A percentile compares a stretch with the other conserved stretches of the same genome.
Evolutionary conservation across 2,797 vertebrate species (phyloP).

Genomic region (Tolypeutes matacus): DNA sequence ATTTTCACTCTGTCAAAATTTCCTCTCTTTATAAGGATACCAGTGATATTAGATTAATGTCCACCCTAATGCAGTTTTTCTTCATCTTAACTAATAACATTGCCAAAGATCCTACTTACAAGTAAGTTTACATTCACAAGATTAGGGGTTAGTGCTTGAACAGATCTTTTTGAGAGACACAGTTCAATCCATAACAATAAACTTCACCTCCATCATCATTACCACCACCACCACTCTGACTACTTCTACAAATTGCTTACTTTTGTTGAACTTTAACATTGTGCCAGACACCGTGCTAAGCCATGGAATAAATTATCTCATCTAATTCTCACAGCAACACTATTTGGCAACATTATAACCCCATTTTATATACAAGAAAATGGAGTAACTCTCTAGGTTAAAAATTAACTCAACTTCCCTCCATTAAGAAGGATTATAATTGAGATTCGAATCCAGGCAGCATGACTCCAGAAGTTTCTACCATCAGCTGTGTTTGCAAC

Average conservation of each 20-base stretch:
- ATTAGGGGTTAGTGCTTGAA: no score
- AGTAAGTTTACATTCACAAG: no score
- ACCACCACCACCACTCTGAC: rapidly evolving
- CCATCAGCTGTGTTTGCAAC: background rate
- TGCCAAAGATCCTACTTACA: no score
- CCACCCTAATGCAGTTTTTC: no score
- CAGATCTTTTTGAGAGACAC: no score
- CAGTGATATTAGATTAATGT: no score
- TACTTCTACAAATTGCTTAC: background rate
- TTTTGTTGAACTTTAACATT: background rate
- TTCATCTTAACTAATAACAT: no score
- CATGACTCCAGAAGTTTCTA: background rate
- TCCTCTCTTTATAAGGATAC: no score
- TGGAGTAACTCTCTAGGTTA: background rate
- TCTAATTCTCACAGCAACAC: background rate
- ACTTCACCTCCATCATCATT: no score
- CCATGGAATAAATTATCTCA: no score
- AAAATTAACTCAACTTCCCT: background rate
- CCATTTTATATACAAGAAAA: background rate
- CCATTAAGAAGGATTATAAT: background rate
- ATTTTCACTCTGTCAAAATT: no score
- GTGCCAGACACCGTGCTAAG: background rate
- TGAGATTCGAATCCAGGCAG: background rate
- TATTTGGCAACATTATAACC: background rate
- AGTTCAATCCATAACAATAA: no score